phyloP scores from a whole-genome alignment of 1,140 invertebrate genomes.

The Ephestia elutella region DNA sequence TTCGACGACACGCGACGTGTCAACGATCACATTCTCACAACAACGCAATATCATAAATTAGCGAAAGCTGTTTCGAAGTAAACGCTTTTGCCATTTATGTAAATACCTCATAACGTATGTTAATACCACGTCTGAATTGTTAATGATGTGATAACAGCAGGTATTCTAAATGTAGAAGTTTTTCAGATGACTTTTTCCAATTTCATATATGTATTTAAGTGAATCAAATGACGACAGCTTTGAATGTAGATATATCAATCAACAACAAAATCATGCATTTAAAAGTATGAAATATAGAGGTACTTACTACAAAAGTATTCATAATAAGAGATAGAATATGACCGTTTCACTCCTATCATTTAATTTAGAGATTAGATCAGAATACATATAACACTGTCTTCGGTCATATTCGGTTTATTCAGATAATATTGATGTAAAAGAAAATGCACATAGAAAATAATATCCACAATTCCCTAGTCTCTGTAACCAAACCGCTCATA shows the following conservation, averaged over 20 bases:
- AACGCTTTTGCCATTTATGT: constrained; percentile 5
- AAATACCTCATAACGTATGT: constrained; percentile 8
- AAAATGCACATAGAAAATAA: neutral
- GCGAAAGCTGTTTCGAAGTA: constrained; percentile 4
- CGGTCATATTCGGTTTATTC: too few relatives aligned
- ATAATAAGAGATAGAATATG: too few relatives aligned
- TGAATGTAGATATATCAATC: too few relatives aligned
- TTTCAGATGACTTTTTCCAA: neutral
- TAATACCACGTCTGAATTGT: constrained; percentile 6
- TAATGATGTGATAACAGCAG: constrained; percentile 7
- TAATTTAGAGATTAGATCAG: too few relatives aligned
- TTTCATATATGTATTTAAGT: too few relatives aligned
- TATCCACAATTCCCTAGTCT: neutral
- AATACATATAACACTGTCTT: too few relatives aligned
- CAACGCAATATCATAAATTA: constrained; percentile 6
- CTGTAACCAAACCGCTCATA: neutral
- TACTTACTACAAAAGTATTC: too few relatives aligned
- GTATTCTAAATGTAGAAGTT: neutral
- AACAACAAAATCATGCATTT: too few relatives aligned
- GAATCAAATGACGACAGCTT: too few relatives aligned
- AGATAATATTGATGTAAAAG: neutral
- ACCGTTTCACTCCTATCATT: too few relatives aligned
- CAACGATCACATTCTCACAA: constrained; percentile 1
- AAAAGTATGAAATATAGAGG: too few relatives aligned
- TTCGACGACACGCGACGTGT: too few relatives aligned